Base-by-base conservation (phyloP, 2,888 invertebrate genomes). In the Psylliodes chrysocephalus region DNA sequence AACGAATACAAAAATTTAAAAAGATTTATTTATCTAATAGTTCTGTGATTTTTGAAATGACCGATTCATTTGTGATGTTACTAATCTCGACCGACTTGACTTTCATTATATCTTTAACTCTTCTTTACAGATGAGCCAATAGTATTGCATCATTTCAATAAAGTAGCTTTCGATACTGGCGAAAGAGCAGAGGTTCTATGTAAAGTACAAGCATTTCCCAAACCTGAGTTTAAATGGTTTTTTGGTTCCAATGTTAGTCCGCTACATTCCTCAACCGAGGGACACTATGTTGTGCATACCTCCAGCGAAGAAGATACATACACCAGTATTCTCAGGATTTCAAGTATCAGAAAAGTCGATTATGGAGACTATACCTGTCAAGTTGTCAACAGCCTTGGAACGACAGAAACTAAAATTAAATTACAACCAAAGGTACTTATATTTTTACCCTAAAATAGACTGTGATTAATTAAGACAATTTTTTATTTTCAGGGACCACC, bases 321-420 rank as follows among this genome's bases (percentile, higher is more conserved):
- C 81, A 90, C 91, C 2, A 94, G 93, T 63, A 86, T 92, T 0
- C 82, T 96, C 30, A 87, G 82, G 76, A 85, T 96, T 70, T 89
- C 90, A 55, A 89, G 90, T 64, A 87, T 95, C 12, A 89, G 90
- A 46, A 88, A 90, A n/a, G 87, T 90, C 55, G 95, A 96, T 78
- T 96, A 95, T 76, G 96, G 96, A 0, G 94, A 95, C 63, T 97
- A 96, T 82, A 92, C 90, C 59, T 97, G 97, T 77, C 89, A 92
- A 70, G 94, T 94, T 4, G 89, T 90, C 14, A 97, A 97, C 79
- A 87, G 89, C 1, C 84, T 95, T 62, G 96, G 96, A 12, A 90
- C 85, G 54, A 90, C 90, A 38, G 87, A 88, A 7, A 90, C 92
- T 0, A 89, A 88, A 64, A 94, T 96, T 52, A 86, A 88, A 6